Evolutionary conservation across 2,797 vertebrate species (phyloP), one percentile per base, ranked within the genome.

Genomic region (Peromyscus eremicus): DNA sequence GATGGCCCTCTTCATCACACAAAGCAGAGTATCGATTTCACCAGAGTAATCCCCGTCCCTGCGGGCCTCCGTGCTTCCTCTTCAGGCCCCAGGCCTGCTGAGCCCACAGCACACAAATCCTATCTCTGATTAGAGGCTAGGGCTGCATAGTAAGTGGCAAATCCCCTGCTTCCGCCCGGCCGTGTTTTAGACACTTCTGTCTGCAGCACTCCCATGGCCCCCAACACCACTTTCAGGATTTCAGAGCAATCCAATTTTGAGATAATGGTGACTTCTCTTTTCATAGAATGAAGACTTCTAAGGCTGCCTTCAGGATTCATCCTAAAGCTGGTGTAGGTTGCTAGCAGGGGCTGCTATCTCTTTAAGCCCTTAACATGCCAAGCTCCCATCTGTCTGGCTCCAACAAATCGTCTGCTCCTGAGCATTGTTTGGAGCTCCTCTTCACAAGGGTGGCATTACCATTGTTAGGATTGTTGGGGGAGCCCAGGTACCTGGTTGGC

Each of bases 1-100:
- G 1, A 62, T 32, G 87, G 55, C 84, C 84, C 68, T 57, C 84
- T 90, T 79, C 89, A 0, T 86, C 81, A 14, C 73, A 84, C 90
- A 46, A 52, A 79, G 94, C 49, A 86, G 70, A 37, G 55, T 57
- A 80, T 73, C 25, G 95, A 93, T 95, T 88, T 82, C 5, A 23
- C 12, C 55, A 16, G 11, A 85, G 88, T 89, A 89, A 93, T 81
- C 94, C 92, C 84, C 0, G 80, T 60, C 94, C 90, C 94, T 3
- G 0, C 0, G 88, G 90, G 84, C 88, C 37, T 6, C 1, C 0
- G 0, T 4, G 14, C 73, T 81, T 76, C 71, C 66, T 88, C 21
- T 55, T 37, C 5, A 0, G 86, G 89, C 92, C 89, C 77, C 46
- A 71, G 76, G 80, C 95, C 49, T 46, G 81, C 62, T 19, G 79